Conservation (phyloP, 2,888 invertebrate genomes). For the Elegia similella region DNA sequence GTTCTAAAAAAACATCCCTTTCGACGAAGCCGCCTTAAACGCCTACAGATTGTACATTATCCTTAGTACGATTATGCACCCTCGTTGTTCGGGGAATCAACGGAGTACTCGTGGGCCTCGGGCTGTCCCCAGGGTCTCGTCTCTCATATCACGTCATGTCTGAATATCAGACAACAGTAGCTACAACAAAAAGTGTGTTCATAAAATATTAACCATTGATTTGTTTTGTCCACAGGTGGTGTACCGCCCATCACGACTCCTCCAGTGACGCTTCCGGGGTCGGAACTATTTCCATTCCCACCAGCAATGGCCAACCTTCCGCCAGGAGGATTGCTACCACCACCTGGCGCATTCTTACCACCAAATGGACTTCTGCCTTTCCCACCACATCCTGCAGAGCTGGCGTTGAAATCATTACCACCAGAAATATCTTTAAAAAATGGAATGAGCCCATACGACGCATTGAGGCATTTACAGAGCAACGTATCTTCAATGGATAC, state of each 20-base stretch:
- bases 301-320: slow-evolving; percentile 69
- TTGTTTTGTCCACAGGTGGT: slow-evolving; percentile 68
- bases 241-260: slow-evolving; percentile 60
- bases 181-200: slow-evolving; percentile 36
- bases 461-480: slow-evolving; percentile 71
- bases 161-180: slow-evolving; percentile 54
- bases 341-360: slow-evolving; percentile 81
- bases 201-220: slow-evolving; percentile 20
- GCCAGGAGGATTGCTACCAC: slow-evolving; percentile 77
- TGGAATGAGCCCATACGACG: slow-evolving; percentile 82
- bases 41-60: slow-evolving; percentile 83
- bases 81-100: slow-evolving; percentile 78
- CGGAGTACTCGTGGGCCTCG: slow-evolving; percentile 69
- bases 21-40: slow-evolving; percentile 80
- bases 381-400: slow-evolving; percentile 75
- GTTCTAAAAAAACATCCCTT: slow-evolving; percentile 81
- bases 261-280: slow-evolving; percentile 62
- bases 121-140: slow-evolving; percentile 68
- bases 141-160: slow-evolving; percentile 79
- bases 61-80: slow-evolving; percentile 82
- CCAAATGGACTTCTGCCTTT: slow-evolving; percentile 80
- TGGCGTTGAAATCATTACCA: slow-evolving; percentile 71
- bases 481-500: slow-evolving; percentile 72
- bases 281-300: slow-evolving; percentile 71
- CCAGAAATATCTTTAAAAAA: slow-evolving; percentile 77